These are phyloP conservation scores for Xiphophorus hellerii DNA, from an alignment of 2,113 vertebrate genomes.

Conservation along the genomic window DNA sequence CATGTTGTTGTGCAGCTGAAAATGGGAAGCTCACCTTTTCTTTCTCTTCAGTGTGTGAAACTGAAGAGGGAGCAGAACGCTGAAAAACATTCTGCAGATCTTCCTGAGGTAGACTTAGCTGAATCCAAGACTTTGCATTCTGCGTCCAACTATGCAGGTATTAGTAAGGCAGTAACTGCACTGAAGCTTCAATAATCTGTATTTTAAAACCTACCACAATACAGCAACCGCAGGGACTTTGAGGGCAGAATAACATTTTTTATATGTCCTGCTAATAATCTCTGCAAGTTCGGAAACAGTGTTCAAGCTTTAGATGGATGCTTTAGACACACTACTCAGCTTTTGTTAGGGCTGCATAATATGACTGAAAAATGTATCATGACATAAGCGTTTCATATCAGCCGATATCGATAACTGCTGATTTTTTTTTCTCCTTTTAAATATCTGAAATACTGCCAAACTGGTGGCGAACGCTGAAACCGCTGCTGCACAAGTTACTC, in stretches of 20 bases:
- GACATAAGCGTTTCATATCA: no score
- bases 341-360: no score
- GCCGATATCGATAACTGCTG: no score
- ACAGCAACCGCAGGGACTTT: neutral
- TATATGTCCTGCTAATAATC: neutral
- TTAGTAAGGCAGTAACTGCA: constrained; percentile 5
- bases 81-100: constrained; percentile 2
- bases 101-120: constrained; percentile 47
- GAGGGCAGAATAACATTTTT: neutral
- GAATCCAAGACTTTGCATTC: neutral
- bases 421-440: no score
- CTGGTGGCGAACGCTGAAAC: no score
- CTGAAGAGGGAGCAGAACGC: constrained; percentile 44
- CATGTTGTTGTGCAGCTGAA: neutral
- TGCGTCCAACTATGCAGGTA: constrained; percentile 23
- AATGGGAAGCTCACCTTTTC: neutral
- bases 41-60: neutral
- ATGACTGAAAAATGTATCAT: no score
- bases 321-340: no score
- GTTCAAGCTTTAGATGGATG: no score
- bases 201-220: neutral
- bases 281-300: no score
- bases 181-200: neutral
- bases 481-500: no score
- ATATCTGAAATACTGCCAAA: no score